Conservation (phyloP, 2,888 invertebrate species). For the Tinea semifulvella region DNA sequence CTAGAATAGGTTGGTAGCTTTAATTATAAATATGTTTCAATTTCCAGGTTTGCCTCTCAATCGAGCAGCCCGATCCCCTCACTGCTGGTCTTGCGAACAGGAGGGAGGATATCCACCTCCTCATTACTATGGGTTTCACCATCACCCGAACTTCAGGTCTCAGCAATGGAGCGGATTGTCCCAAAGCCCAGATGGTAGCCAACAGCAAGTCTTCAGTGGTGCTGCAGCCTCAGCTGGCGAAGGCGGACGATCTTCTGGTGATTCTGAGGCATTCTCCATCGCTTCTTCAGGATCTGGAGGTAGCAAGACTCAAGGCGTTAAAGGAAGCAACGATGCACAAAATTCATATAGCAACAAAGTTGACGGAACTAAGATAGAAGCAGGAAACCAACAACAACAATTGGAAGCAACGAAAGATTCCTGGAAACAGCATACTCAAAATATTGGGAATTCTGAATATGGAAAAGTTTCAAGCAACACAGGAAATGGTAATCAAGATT, state of each 20-base stretch:
- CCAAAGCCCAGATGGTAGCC: constrained; percentile 27
- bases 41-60: constrained; percentile 16
- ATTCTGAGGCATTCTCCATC: constrained; percentile 32
- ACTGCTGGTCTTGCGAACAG: constrained; percentile 19
- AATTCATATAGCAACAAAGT: not conserved
- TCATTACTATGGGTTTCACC: constrained; percentile 17
- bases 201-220: constrained; percentile 38
- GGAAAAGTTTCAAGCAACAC: not conserved
- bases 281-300: constrained; percentile 21
- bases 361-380: not conserved
- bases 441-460: no score
- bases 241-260: constrained; percentile 25
- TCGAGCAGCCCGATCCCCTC: not conserved
- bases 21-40: no score
- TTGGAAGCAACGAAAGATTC: not conserved
- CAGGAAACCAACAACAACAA: not conserved
- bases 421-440: not conserved
- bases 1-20: not conserved
- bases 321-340: not conserved
- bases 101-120: constrained; percentile 20
- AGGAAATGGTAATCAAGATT: not conserved
- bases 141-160: constrained; percentile 27
- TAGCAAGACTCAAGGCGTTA: not conserved
- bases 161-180: constrained; percentile 42
- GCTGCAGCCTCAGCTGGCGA: constrained; percentile 32